Base-by-base conservation (phyloP, 1,140 invertebrate genomes). In the Chelonus insularis region DNA sequence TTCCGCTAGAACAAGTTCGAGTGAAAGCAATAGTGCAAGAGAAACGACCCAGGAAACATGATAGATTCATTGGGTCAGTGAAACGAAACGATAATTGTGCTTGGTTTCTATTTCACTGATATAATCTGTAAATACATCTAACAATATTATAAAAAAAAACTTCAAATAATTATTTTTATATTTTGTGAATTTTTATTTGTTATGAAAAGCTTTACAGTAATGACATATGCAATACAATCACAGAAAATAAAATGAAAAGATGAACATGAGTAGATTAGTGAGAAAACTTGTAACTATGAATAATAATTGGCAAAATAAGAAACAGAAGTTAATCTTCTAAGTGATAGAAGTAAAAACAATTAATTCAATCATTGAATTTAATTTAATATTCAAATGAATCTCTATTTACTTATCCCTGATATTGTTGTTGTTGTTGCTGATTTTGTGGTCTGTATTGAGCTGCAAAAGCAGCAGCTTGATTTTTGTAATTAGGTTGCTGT, bases 401-500 rank as follows among this genome's bases (percentile, higher is more conserved):
- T 21, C 21, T 18, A 11, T 45, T 16, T 14, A 32, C 23, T 55
- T 57, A 64, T 29, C 64, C 64, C 21, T 66, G 64, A 45, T 65
- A 62, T 16, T 65, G 66, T 21, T 54, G 59, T 11, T 47, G 51
- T 48, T 50, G 54, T 34, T 71, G 62, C 8, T 36, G 57, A n/a
- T 56, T 52, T 20, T 66, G 62, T 23, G 60, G 62, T 39, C 34
- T 43, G 14, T 68, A 66, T 11, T 70, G 70, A 9, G 67, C 61
- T 3, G 54, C 36, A 21, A 55, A 36, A 14, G 54, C 4, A 50
- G 66, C 18, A 41, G 62, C 57, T 4, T 60, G 36, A 60, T 59
- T 32, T 21, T 67, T 65, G 25, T 77, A 77, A 18, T 64, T 65
- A 2, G 75, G 71, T 51, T 73, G 73, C 36, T 63, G 59, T 4